Conservation (phyloP, 2,888 invertebrate species). For the Drosophila subsilvestris region DNA sequence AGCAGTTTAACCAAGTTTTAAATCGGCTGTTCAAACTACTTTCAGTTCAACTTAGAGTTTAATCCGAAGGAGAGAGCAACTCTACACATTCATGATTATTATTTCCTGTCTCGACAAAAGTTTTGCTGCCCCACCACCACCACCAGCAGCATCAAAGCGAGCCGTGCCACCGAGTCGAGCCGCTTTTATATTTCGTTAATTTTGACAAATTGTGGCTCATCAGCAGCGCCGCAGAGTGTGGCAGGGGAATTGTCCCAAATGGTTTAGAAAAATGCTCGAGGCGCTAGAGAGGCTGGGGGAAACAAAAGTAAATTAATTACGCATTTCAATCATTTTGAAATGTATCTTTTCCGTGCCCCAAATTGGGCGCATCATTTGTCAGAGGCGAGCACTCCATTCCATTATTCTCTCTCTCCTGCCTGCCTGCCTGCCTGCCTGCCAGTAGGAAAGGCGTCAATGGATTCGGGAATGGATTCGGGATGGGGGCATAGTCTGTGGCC, state of each 20-base stretch:
- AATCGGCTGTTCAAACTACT: neutral
- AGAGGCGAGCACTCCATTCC: slow-evolving; percentile 19
- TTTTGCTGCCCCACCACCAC: neutral
- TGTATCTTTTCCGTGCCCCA: slow-evolving; percentile 33
- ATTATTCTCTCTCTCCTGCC: neutral
- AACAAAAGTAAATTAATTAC: slow-evolving; percentile 61
- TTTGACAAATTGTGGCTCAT: slow-evolving; percentile 48
- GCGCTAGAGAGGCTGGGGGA: no score
- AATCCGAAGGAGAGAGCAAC: neutral
- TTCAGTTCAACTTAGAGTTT: neutral
- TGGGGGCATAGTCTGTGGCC: neutral
- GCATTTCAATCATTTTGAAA: slow-evolving; percentile 68
- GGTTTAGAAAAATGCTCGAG: slow-evolving; percentile 25
- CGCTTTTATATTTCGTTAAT: slow-evolving; percentile 21
- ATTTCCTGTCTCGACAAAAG: neutral
- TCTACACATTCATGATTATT: neutral
- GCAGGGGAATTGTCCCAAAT: slow-evolving; percentile 33
- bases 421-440: no score
- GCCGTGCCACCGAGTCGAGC: slow-evolving; percentile 1
- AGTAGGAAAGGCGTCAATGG: slow-evolving; percentile 61
- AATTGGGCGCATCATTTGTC: slow-evolving; percentile 68
- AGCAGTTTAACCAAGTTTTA: neutral
- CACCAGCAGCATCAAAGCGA: slow-evolving; percentile 13
- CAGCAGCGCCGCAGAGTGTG: slow-evolving; percentile 5
- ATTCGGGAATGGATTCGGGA: slow-evolving; percentile 49